A percentile compares a stretch with the other conserved stretches of the same genome.
phyloP scores from a whole-genome alignment of 1,140 invertebrate species.

The Mya arenaria region DNA sequence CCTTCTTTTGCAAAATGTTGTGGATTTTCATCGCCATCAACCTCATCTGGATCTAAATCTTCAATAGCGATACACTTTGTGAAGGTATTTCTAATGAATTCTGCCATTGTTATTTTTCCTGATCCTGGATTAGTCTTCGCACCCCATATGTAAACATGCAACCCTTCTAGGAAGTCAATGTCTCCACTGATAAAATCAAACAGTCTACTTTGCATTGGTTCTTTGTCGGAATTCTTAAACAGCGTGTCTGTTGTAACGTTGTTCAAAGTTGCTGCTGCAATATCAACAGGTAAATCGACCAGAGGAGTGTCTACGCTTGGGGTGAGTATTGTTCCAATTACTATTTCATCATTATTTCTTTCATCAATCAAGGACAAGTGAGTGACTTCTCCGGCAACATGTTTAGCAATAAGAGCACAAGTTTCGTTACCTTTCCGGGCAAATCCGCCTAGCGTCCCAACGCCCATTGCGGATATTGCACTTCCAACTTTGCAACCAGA shows the following conservation, averaged over 20 bases:
- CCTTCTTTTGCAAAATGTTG: not conserved
- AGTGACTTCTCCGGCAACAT: not conserved
- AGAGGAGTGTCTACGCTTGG: not conserved
- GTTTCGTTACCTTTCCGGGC: not conserved
- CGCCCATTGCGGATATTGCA: not conserved
- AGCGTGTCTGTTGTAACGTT: not conserved
- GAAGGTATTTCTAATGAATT: not conserved
- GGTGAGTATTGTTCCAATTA: not conserved
- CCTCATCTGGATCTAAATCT: not conserved
- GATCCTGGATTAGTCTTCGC: not conserved
- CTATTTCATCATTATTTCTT: not conserved
- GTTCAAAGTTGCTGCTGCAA: not conserved
- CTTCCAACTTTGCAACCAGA: not conserved
- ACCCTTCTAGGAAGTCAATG: not conserved
- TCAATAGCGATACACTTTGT: not conserved
- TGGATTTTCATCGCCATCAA: not conserved
- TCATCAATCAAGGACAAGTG: not conserved
- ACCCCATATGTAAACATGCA: slow-evolving; percentile 23
- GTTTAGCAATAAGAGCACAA: not conserved
- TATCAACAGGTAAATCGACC: not conserved
- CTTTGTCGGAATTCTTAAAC: not conserved
- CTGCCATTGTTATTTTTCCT: not conserved
- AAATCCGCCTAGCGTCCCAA: slow-evolving; percentile 15
- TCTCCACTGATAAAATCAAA: not conserved
- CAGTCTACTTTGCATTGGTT: not conserved